phyloP scores from a whole-genome alignment of 2,797 vertebrate genomes.

The Schizopygopsis malacanthus region DNA sequence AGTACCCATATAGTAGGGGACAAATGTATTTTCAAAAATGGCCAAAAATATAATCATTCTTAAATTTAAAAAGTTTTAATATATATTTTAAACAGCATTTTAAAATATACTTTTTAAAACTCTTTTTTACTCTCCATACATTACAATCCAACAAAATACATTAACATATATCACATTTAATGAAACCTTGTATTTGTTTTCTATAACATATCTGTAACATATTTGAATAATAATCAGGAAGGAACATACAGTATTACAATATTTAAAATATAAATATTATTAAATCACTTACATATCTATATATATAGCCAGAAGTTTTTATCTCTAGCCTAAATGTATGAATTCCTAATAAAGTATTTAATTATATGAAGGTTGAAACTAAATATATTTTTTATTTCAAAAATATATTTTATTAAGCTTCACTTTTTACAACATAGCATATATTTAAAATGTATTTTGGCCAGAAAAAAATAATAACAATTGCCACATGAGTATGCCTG shows the following conservation, averaged over 20 bases:
- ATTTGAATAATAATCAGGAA: background rate
- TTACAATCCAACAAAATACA: background rate
- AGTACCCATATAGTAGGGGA: background rate
- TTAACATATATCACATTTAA: background rate
- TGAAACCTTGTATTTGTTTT: background rate
- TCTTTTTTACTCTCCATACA: background rate
- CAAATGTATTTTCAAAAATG: too few relatives aligned
- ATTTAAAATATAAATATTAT: background rate
- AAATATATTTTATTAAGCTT: background rate
- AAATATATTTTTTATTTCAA: background rate
- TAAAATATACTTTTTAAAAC: background rate
- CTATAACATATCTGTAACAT: background rate
- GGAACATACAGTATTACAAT: background rate
- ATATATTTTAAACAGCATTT: background rate
- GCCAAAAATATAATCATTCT: too few relatives aligned
- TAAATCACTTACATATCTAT: background rate
- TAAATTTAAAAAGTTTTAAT: background rate
- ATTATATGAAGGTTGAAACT: background rate
- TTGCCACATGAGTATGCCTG: background rate
- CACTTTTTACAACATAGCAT: background rate
- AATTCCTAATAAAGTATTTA: background rate
- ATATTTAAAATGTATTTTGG: background rate
- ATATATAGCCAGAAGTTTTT: background rate
- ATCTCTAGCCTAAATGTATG: background rate
- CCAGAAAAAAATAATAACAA: too few relatives aligned